Percentiles rank a stretch among this genome's conserved stretches.
Conservation (phyloP, 2,888 invertebrate genomes). For the Ennomos quercinarius region DNA sequence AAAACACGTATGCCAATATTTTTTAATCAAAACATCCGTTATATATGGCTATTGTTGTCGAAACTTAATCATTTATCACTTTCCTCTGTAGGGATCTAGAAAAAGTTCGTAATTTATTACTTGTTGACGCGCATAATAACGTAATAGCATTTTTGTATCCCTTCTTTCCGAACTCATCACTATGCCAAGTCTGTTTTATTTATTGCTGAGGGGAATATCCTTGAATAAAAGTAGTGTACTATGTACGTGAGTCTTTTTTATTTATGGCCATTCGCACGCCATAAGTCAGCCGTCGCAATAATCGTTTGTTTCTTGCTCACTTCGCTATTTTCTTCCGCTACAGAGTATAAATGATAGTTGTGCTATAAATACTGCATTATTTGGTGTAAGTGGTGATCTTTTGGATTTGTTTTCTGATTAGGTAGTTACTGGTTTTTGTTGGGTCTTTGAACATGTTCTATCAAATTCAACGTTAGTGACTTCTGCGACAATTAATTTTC, state of each 20-base stretch:
- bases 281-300: slow-evolving; percentile 63
- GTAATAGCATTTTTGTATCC: slow-evolving; percentile 30
- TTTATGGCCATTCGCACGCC: slow-evolving; percentile 46
- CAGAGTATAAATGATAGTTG: too few relatives aligned
- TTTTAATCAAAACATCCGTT: too few relatives aligned
- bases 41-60: not conserved
- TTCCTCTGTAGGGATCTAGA: slow-evolving; percentile 2
- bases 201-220: slow-evolving; percentile 38
- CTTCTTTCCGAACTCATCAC: slow-evolving; percentile 38
- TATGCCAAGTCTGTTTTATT: slow-evolving; percentile 43
- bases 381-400: too few relatives aligned
- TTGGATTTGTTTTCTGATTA: too few relatives aligned
- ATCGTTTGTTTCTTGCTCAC: slow-evolving; percentile 62
- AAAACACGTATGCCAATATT: too few relatives aligned
- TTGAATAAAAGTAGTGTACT: slow-evolving; percentile 29
- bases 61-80: slow-evolving; percentile 6
- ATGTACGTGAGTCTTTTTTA: slow-evolving; percentile 37
- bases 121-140: slow-evolving; percentile 27
- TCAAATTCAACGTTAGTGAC: too few relatives aligned
- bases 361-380: too few relatives aligned
- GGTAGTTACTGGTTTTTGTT: too few relatives aligned
- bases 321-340: slow-evolving; percentile 41
- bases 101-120: slow-evolving; percentile 27
- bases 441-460: too few relatives aligned
- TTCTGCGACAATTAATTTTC: too few relatives aligned